phyloP scores from a whole-genome alignment of 2,113 vertebrate genomes.

The pig (Sus scrofa) region T2T-Sscrofa CM000828.6:74239001-74239500 shows the following conservation, averaged over 20 bases:
- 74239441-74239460: not conserved
- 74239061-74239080: fast-evolving
- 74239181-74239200: fast-evolving
- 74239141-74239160: not conserved
- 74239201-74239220: fast-evolving
- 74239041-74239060: not conserved
- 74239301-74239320: not conserved
- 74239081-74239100: not conserved
- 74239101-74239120: not conserved
- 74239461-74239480: not conserved
- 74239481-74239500: not conserved
- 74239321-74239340: not conserved
- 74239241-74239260: fast-evolving
- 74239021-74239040: fast-evolving
- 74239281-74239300: not conserved
- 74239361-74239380: too few species aligned
- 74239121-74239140: too few species aligned
- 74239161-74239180: fast-evolving
- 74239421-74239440: not conserved
- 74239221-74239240: not conserved
- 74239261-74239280: not conserved
- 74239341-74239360: not conserved
- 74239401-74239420: not conserved
- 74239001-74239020: not conserved
- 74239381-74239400: too few species aligned